Percentiles rank a stretch among this genome's conserved stretches.
Evolutionary conservation across 2,888 invertebrate species (phyloP).

Genomic region (Taphrorychus bicolor): DNA sequence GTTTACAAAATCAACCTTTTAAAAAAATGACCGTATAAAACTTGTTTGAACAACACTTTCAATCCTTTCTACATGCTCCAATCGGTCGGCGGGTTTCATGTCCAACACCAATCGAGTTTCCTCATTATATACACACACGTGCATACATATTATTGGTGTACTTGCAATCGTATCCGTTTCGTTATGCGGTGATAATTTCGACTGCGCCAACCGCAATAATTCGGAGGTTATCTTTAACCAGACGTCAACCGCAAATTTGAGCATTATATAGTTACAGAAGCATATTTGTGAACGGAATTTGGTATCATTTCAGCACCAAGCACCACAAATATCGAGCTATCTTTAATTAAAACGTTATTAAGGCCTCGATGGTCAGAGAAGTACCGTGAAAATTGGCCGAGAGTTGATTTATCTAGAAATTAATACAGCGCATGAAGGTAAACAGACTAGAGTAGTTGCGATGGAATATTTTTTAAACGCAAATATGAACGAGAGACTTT

Average conservation of each 20-base stretch:
- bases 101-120: no score
- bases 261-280: neutral
- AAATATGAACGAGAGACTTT: no score
- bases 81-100: no score
- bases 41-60: no score
- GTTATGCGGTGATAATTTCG: neutral
- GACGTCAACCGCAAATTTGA: neutral
- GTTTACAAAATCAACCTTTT: no score
- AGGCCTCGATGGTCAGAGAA: neutral
- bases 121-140: no score
- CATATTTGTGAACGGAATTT: neutral
- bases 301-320: neutral
- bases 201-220: neutral
- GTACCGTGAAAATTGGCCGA: neutral
- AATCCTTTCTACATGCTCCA: no score
- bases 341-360: constrained; percentile 8
- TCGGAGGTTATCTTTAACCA: neutral
- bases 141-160: no score
- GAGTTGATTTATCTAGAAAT: constrained; percentile 1
- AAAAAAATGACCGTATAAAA: no score
- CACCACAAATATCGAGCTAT: neutral
- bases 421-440: neutral
- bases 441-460: no score
- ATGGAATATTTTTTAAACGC: no score
- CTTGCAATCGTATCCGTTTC: neutral